phyloP scores from a whole-genome alignment of 2,797 vertebrate species.

The Platalea minor region DNA sequence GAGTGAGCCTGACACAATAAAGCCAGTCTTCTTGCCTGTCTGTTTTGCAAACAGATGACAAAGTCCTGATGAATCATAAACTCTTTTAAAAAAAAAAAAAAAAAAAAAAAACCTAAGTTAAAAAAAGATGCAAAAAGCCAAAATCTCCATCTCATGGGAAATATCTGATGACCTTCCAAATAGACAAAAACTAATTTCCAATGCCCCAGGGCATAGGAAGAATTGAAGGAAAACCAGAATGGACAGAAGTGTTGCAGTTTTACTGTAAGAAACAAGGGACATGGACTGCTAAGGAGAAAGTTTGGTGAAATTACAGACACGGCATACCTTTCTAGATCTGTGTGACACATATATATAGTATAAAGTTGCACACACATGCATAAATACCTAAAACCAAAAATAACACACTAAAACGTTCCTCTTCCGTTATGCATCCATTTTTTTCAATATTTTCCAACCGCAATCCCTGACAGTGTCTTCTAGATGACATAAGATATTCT shows the following conservation, averaged over 20 bases:
- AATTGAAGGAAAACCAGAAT: not conserved
- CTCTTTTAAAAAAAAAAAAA: not conserved
- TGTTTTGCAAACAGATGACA: not conserved
- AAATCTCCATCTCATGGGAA: not conserved
- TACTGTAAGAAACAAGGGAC: not conserved
- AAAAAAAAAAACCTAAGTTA: no score
- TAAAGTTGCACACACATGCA: not conserved
- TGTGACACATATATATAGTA: not conserved
- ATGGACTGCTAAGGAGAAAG: not conserved
- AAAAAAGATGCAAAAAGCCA: not conserved
- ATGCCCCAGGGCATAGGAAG: not conserved
- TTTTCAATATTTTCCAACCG: not conserved
- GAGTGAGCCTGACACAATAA: not conserved
- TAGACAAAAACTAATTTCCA: not conserved
- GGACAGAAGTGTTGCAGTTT: not conserved
- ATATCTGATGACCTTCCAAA: not conserved
- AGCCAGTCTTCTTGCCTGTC: not conserved
- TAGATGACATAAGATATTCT: not conserved
- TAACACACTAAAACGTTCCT: not conserved
- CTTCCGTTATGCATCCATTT: not conserved
- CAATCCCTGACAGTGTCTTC: not conserved
- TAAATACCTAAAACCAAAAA: not conserved
- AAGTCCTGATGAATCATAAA: not conserved
- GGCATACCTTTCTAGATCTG: not conserved
- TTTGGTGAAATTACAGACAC: not conserved